A percentile compares a stretch with the other conserved stretches of the same genome.
Evolutionary conservation across 1,140 invertebrate genomes (phyloP).

Genomic region (Varroa destructor): DNA sequence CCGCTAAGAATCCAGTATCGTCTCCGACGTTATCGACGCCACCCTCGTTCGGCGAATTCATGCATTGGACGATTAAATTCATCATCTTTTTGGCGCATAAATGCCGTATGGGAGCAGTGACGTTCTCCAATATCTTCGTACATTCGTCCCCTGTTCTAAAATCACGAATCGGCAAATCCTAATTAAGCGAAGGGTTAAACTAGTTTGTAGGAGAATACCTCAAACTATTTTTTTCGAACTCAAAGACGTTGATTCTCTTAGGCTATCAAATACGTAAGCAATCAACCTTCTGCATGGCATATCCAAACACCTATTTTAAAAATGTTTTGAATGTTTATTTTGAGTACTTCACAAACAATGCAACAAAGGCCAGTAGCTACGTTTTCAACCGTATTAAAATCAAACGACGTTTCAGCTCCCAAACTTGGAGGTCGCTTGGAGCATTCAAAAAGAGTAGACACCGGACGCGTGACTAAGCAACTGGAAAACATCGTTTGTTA

Average conservation of each 20-base stretch:
- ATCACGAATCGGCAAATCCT: background rate
- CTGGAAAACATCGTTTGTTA: too few relatives aligned
- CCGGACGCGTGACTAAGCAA: too few relatives aligned
- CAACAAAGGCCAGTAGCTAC: too few relatives aligned
- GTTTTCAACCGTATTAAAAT: too few relatives aligned
- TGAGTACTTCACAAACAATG: background rate
- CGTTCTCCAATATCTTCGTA: background rate
- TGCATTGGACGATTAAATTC: background rate
- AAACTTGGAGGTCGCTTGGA: too few relatives aligned
- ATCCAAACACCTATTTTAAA: background rate
- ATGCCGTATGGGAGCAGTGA: background rate
- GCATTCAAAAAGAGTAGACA: too few relatives aligned
- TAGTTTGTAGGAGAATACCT: background rate
- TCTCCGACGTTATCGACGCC: background rate
- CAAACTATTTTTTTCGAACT: background rate
- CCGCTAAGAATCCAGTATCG: background rate
- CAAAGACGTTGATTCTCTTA: background rate
- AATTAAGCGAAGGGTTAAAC: background rate
- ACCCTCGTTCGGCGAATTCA: background rate
- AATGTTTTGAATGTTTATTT: constrained; percentile 2
- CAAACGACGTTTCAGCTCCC: too few relatives aligned
- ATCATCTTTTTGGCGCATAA: constrained; percentile 21
- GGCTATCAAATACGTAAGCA: background rate
- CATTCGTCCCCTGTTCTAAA: background rate
- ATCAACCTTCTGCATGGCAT: background rate